A percentile compares a stretch with the other conserved stretches of the same genome.
phyloP scores from a whole-genome alignment of 2,888 invertebrate genomes.

The Vanessa cardui region DNA sequence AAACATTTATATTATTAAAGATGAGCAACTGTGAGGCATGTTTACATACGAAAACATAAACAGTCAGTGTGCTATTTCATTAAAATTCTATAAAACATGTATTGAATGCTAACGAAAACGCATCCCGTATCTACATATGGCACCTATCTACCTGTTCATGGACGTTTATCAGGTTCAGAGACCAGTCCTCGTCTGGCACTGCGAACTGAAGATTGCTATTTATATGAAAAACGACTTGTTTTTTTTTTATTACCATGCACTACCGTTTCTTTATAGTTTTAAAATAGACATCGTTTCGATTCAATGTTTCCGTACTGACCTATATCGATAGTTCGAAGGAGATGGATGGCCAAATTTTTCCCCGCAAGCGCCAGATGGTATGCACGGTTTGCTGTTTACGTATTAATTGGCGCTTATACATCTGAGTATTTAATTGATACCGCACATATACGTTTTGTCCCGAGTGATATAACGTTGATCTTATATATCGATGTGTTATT shows the following conservation, averaged over 20 bases:
- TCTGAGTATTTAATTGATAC: background rate
- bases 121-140: background rate
- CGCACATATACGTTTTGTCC: no score
- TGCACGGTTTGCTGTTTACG: background rate
- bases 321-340: constrained; percentile 63
- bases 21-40: background rate
- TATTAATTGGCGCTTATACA: background rate
- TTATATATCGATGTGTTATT: background rate
- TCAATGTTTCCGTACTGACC: constrained; percentile 64
- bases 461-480: background rate
- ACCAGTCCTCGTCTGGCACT: constrained; percentile 20
- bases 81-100: constrained; percentile 1
- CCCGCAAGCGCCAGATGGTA: constrained; percentile 18
- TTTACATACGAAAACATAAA: background rate
- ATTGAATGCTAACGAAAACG: constrained; percentile 1
- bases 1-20: background rate
- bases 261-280: constrained; percentile 40
- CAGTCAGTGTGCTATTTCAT: background rate
- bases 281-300: constrained; percentile 54
- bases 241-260: constrained; percentile 35
- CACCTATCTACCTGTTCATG: constrained; percentile 10
- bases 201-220: constrained; percentile 22
- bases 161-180: constrained; percentile 16
- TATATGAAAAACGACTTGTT: constrained; percentile 31
- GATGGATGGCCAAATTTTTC: constrained; percentile 55